These are phyloP conservation scores for Mycteria americana DNA, from an alignment of 2,797 vertebrate genomes.

Conservation along the genomic window DNA sequence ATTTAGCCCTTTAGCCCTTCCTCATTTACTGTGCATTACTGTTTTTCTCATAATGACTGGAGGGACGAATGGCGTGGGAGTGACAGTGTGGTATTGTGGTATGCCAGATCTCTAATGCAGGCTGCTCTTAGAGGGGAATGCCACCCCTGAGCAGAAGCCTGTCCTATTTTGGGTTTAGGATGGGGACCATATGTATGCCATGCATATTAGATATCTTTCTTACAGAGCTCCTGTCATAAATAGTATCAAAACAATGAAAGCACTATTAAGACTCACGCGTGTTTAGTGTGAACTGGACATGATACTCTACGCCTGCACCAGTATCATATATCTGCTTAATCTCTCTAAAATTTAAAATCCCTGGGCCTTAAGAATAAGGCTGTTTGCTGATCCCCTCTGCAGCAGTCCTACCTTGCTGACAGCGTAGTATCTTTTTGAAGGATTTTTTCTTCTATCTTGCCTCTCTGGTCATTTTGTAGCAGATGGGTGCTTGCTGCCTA, in stretches of 20 bases:
- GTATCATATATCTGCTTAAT: not conserved
- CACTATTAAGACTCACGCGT: not conserved
- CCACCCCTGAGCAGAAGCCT: not conserved
- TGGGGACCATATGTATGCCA: not conserved
- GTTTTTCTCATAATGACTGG: not conserved
- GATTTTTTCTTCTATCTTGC: not conserved
- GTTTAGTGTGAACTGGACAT: not conserved
- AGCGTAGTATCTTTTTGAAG: not conserved
- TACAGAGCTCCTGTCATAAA: not conserved
- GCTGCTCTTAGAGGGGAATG: not conserved
- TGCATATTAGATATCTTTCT: not conserved
- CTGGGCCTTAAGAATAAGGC: not conserved
- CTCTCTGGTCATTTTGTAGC: not conserved
- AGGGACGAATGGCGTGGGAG: rapidly evolving
- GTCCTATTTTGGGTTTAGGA: not conserved
- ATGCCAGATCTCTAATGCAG: not conserved
- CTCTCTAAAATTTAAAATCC: slow-evolving; percentile 7
- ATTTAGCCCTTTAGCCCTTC: slow-evolving; percentile 30
- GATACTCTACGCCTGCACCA: not conserved
- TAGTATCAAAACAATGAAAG: not conserved
- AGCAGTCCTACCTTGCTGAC: not conserved
- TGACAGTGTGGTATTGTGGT: not conserved
- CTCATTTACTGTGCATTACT: not conserved
- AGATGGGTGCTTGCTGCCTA: not conserved
- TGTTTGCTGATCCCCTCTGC: not conserved